Evolutionary conservation across 1,140 invertebrate species (phyloP), one percentile per base, ranked within the genome.

Genomic region (Drosophila santomea): DNA sequence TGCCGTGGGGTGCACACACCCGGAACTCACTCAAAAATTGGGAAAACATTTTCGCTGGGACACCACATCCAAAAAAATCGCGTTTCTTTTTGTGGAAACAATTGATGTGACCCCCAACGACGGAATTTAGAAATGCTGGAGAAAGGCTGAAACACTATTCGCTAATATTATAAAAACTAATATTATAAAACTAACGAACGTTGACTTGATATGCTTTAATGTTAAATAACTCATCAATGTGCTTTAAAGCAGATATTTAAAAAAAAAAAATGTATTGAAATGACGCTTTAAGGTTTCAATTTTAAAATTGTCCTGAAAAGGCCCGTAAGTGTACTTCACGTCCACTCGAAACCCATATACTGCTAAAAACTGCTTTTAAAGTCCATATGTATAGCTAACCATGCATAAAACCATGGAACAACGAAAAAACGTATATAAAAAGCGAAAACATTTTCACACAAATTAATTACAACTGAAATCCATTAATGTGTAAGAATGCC

Each of bases 401-500:
- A 56, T 58, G 39, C 54, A 64, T 36, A 51, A 50, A 39, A 55
- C 20, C 20, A 20, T 20, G 20, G 20, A n/a, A 51, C 64, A 50
- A 44, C 57, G 72, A 64, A 17, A 17, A 17, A 17, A 0, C 17
- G 17, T 17, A 17, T 17, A 17, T 17, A 17, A 17, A 17, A 17
- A 17, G 1, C 17, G 17, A 17, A 17, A 0, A 17, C n/a, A 47
- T 51, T 51, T 12, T 50, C 56, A 59, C 41, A 66, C 61, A 79
- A 78, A 86, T 71, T 62, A 41, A 66, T 78, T 62, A 79, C 48
- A 79, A 73, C 71, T 69, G 57, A 83, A 86, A 72, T 44, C 35
- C 79, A 86, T 73, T 79, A 55, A 63, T 64, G 52, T 55, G 71
- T 82, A 57, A 59, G 66, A 57, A 60, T 45, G 62, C 76, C 61